Conservation (phyloP, 2,888 invertebrate genomes). For the Leptinotarsa haldemani region DNA sequence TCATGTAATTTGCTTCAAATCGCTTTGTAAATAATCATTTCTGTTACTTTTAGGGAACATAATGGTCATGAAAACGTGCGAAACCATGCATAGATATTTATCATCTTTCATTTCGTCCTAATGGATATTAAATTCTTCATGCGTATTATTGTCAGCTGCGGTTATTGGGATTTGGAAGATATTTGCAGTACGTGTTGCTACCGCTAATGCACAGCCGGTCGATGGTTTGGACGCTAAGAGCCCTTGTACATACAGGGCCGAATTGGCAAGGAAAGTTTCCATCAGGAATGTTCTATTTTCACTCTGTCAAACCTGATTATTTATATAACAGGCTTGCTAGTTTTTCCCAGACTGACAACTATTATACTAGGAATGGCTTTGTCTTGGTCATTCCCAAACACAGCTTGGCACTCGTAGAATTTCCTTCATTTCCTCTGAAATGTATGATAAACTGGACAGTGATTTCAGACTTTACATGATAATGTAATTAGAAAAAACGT, state of each 20-base stretch:
- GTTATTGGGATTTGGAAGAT: constrained; percentile 49
- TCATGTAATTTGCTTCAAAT: no score
- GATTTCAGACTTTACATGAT: no score
- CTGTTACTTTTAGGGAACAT: neutral
- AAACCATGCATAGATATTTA: constrained; percentile 32
- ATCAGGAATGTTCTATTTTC: neutral
- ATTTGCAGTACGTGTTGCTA: constrained; percentile 50
- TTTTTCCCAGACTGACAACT: no score
- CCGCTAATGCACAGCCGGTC: constrained; percentile 43
- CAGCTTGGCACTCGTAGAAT: no score
- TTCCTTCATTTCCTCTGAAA: no score
- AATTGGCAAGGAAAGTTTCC: neutral
- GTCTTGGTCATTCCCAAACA: no score
- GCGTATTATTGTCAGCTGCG: constrained; percentile 52
- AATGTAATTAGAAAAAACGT: no score
- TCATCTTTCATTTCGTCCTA: constrained; percentile 34
- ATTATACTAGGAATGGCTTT: no score
- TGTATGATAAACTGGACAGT: no score
- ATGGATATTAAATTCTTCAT: constrained; percentile 55
- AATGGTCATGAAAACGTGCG: neutral
- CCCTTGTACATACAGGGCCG: constrained; percentile 20
- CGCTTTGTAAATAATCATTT: no score
- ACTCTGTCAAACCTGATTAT: neutral
- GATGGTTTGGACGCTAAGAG: constrained; percentile 26
- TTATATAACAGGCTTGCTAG: neutral